Conservation (phyloP, 2,113 vertebrate species). For the Dipodomys ordii region DNA sequence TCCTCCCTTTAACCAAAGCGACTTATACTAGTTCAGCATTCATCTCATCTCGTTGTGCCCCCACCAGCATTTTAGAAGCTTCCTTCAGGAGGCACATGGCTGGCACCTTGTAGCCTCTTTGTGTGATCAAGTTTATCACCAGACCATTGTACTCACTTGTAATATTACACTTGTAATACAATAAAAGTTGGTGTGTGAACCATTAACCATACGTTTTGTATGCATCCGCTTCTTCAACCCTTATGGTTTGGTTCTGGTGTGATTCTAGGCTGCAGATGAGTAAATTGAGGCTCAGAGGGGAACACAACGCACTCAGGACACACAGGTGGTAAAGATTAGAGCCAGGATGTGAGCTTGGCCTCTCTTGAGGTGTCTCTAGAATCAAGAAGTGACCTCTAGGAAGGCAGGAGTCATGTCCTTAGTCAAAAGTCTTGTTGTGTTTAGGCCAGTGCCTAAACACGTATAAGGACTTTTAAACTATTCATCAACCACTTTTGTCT, state of each 20-base stretch:
- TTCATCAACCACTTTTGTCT: not conserved
- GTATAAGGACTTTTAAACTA: not conserved
- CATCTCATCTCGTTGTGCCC: not conserved
- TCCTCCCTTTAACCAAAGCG: not conserved
- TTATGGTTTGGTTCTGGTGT: not conserved
- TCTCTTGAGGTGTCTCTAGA: not conserved
- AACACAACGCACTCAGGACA: not conserved
- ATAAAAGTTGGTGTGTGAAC: not conserved
- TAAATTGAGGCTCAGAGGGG: slow-evolving; percentile 23
- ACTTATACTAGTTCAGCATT: not conserved
- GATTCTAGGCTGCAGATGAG: not conserved
- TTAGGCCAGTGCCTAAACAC: too few species aligned
- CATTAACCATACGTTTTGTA: not conserved
- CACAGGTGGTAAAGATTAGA: not conserved
- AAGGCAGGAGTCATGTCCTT: not conserved
- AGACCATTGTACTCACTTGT: not conserved
- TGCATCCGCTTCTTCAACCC: not conserved
- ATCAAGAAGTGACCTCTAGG: not conserved
- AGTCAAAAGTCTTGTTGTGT: not conserved
- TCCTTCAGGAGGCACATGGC: not conserved
- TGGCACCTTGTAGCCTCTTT: not conserved
- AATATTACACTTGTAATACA: not conserved
- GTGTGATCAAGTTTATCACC: not conserved
- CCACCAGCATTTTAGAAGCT: not conserved
- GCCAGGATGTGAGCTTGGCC: not conserved